Evolutionary conservation across 2,797 vertebrate genomes (phyloP), one percentile per base, ranked within the genome.

Genomic region (Typhlichthys eigenmanni): DNA sequence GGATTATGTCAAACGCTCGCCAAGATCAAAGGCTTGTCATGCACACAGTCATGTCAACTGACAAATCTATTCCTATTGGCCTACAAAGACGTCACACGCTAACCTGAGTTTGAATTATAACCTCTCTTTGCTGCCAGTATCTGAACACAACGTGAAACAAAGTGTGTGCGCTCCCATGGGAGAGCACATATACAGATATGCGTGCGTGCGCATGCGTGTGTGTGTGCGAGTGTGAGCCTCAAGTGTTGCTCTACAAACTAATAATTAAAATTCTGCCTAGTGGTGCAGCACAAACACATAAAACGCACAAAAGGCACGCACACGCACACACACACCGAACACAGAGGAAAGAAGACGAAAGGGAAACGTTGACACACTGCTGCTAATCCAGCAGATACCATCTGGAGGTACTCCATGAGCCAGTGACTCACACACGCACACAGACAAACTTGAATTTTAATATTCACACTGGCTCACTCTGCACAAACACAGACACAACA

Each of bases 331-430:
- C 56, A 58, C 53, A 49, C 47, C 53, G 57, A 70, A 78, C 71
- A 68, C 67, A 83, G 75, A 76, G 66, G 68, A 76, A 75, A 19
- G 78, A 64, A 60, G 72, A 83, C 69, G 74, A 80, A 79, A 82
- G 67, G 64, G 73, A 79, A 80, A 75, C 34, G 60, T 67, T 72
- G 59, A 82, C 80, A 85, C 61, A 59, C 75, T 76, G 74, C 77
- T 4, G 70, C 75, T 86, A 79, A 83, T 86, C 84, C 80, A 86
- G 84, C 79, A 83, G 75, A 87, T 77, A 77, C 85, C 85, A 87
- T 89, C 87, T 87, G 85, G 86, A 87, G 80, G 67, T 77, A 68
- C 68, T 78, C 51, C 60, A 12, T 55, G 69, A 85, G 81, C 81
- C 75, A 69, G 74, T 79, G 75, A 85, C 67, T 83, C 78, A 67